phyloP scores from a whole-genome alignment of 2,888 invertebrate genomes.

The Drosophila greeni region DNA sequence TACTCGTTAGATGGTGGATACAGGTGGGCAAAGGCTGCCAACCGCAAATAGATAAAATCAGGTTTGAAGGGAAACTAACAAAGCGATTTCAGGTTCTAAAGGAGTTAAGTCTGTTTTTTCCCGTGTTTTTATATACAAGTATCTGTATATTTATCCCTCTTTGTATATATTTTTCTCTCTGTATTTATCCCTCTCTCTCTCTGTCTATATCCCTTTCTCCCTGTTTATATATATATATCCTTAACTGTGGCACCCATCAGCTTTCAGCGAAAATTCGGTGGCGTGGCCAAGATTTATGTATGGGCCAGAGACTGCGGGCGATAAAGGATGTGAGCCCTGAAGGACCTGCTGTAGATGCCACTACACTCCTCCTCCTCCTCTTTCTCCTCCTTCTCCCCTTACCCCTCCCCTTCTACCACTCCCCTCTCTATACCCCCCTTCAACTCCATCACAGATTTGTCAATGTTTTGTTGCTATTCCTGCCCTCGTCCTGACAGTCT shows the following conservation, averaged over 20 bases:
- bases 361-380: background rate
- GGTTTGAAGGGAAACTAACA: too few species aligned
- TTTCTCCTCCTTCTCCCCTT: too few species aligned
- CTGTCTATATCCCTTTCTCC: too few species aligned
- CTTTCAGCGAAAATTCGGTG: constrained; percentile 58
- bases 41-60: constrained; percentile 63
- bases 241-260: too few species aligned
- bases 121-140: too few species aligned
- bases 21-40: constrained; percentile 22
- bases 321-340: constrained; percentile 57
- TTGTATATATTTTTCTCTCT: too few species aligned
- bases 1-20: constrained; percentile 46
- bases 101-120: too few species aligned
- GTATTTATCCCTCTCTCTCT: too few species aligned
- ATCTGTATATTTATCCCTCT: too few species aligned
- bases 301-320: constrained; percentile 10
- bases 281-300: constrained; percentile 65
- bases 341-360: background rate
- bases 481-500: constrained; percentile 17
- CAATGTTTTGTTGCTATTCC: constrained; percentile 42
- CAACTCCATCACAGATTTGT: constrained; percentile 57
- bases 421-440: too few species aligned
- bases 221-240: background rate
- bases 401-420: too few species aligned
- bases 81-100: too few species aligned